phyloP scores from a whole-genome alignment of 2,113 vertebrate species.

The Semicossyphus pulcher region DNA sequence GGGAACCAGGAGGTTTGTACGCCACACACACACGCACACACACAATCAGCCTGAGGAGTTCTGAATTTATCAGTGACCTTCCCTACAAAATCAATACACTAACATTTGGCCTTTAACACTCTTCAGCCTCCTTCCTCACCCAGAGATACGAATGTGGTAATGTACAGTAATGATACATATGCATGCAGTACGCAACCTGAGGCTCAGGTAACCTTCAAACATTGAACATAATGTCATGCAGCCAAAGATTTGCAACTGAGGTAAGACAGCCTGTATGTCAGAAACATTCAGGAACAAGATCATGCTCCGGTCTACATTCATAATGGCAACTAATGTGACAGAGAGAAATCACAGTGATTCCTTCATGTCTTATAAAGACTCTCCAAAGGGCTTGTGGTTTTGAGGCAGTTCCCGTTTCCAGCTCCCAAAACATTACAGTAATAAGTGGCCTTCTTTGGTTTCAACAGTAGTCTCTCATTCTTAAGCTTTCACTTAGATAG shows the following conservation, averaged over 20 bases:
- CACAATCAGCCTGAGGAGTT: constrained; percentile 9
- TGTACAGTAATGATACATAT: constrained; percentile 19
- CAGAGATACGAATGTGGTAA: not conserved
- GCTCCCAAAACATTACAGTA: constrained; percentile 26
- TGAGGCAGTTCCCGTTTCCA: constrained; percentile 47
- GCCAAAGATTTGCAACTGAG: constrained; percentile 48
- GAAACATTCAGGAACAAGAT: constrained; percentile 63
- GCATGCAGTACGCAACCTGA: constrained; percentile 35
- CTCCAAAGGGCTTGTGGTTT: constrained; percentile 41
- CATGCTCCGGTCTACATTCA: constrained; percentile 70
- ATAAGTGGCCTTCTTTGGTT: constrained; percentile 69
- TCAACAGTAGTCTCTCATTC: constrained; percentile 31
- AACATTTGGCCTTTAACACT: not conserved
- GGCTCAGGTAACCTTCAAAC: constrained; percentile 21
- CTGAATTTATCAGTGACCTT: not conserved
- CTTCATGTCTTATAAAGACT: constrained; percentile 61
- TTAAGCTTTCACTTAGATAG: not conserved
- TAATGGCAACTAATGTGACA: constrained; percentile 31
- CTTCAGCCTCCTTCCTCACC: not conserved
- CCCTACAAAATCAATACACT: constrained; percentile 1
- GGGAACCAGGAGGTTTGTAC: too few relatives aligned
- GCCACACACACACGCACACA: not conserved
- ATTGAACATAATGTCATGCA: constrained; percentile 56
- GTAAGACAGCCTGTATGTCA: constrained; percentile 37
- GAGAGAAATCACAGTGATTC: constrained; percentile 73